Evolutionary conservation across 2,113 vertebrate species (phyloP), one percentile per base, ranked within the genome.

Genomic region (Sylvia atricapilla): DNA sequence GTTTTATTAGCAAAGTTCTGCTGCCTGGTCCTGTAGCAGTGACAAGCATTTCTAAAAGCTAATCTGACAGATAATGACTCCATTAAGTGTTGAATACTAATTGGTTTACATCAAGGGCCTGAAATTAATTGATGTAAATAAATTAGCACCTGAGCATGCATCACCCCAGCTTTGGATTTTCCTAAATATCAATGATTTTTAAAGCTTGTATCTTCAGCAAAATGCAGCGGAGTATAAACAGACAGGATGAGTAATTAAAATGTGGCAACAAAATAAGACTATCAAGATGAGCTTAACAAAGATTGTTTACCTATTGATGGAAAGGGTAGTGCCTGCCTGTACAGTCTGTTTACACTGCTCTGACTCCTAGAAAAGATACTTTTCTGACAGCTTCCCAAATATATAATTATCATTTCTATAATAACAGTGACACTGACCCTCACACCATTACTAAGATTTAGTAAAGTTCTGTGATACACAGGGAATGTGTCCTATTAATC

Each of bases 11-110:
- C 97, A 98, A 98, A 98, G 97, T 98, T 98, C 98, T 97, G 92
- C 97, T 97, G 97, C 94, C 96, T 97, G 95, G 97, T 97, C 97
- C 98, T 98, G 97, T 98, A 97, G 97, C 96, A 95, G 97, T 98
- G 99, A 99, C 98, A 98, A 98, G 98, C 98, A 96, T 98, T 98
- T 98, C 98, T 97, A 98, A 98, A 98, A 98, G 98, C 98, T 99
- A 99, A 98, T 99, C 98, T 99, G 99, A 99, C 99, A 99, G 98
- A 98, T 99, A 99, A 99, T 99, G 98, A 98, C 98, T 99, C 98
- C 98, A 99, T 99, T 99, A 99, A 98, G 98, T 98, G 98, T 96
- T 96, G 98, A 98, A 98, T 98, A 98, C 98, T 99, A 99, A 99
- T 99, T 99, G 98, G 98, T 98, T 98, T 99, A 99, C 98, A 99